phyloP scores from a whole-genome alignment of 2,113 vertebrate species.

The Mobula hypostoma region DNA sequence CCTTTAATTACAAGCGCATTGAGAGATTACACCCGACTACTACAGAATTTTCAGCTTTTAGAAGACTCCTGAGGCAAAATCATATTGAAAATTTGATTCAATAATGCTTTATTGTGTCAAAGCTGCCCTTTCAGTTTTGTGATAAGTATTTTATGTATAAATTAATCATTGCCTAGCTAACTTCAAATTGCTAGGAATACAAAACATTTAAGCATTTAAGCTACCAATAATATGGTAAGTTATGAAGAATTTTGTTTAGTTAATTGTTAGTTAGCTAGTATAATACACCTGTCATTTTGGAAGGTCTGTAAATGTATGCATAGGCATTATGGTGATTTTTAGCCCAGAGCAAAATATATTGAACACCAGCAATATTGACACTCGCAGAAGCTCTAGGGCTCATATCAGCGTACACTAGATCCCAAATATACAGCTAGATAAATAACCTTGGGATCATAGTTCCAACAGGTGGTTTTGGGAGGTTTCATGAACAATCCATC shows the following conservation, averaged over 20 bases:
- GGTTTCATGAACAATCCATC: neutral
- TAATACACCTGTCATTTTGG: neutral
- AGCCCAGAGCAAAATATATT: neutral
- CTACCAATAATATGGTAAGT: neutral
- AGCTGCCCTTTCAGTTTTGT: neutral
- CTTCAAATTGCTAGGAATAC: neutral
- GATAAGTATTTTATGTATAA: constrained; percentile 3
- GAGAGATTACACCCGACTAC: neutral
- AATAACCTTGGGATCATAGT: neutral
- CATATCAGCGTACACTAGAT: neutral
- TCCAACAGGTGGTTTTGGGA: neutral
- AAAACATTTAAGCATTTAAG: neutral
- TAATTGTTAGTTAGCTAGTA: neutral
- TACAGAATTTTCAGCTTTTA: neutral
- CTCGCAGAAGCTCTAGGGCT: neutral
- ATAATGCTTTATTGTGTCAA: neutral
- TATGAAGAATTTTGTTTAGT: neutral
- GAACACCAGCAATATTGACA: neutral
- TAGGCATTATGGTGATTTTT: neutral
- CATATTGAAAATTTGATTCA: constrained; percentile 4
- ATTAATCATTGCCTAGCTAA: neutral
- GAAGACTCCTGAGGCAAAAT: neutral
- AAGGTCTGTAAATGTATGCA: neutral
- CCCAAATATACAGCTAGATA: neutral
- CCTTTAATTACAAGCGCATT: neutral